Percentiles rank a stretch among this genome's conserved stretches.
These are phyloP conservation scores for Lagopus leucura DNA, from an alignment of 2,113 vertebrate species.

Conservation along the genomic window DNA sequence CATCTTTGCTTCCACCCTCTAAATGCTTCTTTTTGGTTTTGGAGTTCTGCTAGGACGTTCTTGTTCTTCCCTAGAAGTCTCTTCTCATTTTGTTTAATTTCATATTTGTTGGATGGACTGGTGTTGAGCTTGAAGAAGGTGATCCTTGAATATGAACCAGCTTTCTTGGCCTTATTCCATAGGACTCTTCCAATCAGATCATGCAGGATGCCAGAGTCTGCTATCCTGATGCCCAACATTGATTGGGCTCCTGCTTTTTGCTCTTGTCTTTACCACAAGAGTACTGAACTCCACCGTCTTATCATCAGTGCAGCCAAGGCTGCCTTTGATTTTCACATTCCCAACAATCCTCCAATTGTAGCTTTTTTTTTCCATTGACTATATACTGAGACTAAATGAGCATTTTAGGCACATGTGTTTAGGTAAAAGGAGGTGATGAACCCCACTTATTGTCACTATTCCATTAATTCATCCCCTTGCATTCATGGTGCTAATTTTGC, in stretches of 20 bases:
- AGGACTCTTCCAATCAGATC: neutral
- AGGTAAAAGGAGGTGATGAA: neutral
- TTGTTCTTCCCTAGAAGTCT: neutral
- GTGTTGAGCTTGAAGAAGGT: neutral
- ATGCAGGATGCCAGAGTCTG: neutral
- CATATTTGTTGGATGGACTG: neutral
- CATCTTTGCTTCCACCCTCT: neutral
- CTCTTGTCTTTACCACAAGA: neutral
- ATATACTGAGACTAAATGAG: neutral
- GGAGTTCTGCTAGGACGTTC: neutral
- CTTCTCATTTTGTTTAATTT: neutral
- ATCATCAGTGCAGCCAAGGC: neutral
- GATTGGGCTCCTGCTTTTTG: neutral
- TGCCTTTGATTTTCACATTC: neutral
- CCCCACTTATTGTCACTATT: neutral
- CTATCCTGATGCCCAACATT: neutral
- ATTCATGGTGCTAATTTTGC: neutral
- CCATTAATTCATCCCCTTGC: neutral
- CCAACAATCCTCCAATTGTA: neutral
- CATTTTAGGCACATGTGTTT: neutral
- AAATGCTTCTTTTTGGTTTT: neutral
- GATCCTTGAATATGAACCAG: neutral
- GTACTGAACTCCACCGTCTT: neutral
- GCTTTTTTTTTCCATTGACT: neutral
- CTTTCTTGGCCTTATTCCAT: neutral